These are phyloP conservation scores for Sthenelais limicola DNA, from an alignment of 2,888 invertebrate genomes.

Conservation along the genomic window DNA sequence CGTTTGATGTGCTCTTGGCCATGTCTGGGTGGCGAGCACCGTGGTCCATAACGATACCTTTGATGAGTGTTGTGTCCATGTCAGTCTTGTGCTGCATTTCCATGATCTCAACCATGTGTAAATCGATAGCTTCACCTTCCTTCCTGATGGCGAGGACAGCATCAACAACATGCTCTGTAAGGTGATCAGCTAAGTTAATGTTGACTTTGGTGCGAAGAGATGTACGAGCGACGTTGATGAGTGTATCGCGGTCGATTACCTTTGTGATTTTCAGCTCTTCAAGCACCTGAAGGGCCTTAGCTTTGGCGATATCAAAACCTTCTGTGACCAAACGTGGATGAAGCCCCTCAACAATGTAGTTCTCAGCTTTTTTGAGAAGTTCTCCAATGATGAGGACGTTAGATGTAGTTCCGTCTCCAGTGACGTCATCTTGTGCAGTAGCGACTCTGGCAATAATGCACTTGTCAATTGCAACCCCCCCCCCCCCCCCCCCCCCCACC, in stretches of 20 bases:
- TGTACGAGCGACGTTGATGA: constrained; percentile 90
- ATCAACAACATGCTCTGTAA: constrained; percentile 87
- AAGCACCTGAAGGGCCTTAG: constrained; percentile 87
- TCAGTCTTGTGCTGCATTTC: constrained; percentile 87
- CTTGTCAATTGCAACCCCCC: no score
- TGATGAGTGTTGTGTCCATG: constrained; percentile 79
- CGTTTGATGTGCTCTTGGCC: constrained; percentile 94
- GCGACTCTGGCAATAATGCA: constrained; percentile 99
- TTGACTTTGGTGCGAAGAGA: constrained; percentile 95
- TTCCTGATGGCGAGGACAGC: constrained; percentile 85
- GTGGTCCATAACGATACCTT: constrained; percentile 94
- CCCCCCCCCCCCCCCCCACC: no score
- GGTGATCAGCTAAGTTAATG: constrained; percentile 86
- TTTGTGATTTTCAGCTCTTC: constrained; percentile 85
- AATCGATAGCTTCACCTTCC: constrained; percentile 78
- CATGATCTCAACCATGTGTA: constrained; percentile 99
- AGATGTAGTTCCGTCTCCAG: constrained; percentile 98
- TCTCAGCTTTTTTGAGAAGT: constrained; percentile 95
- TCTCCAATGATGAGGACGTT: constrained; percentile 98
- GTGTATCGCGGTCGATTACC: constrained; percentile 76
- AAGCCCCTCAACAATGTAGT: constrained; percentile 87
- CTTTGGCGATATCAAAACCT: constrained; percentile 93
- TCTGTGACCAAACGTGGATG: constrained; percentile 87
- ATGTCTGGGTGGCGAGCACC: constrained; percentile 98
- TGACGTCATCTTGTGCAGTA: constrained; percentile 98